These are phyloP conservation scores for Mylabris phalerata DNA, from an alignment of 1,140 invertebrate species.

Conservation along the genomic window DNA sequence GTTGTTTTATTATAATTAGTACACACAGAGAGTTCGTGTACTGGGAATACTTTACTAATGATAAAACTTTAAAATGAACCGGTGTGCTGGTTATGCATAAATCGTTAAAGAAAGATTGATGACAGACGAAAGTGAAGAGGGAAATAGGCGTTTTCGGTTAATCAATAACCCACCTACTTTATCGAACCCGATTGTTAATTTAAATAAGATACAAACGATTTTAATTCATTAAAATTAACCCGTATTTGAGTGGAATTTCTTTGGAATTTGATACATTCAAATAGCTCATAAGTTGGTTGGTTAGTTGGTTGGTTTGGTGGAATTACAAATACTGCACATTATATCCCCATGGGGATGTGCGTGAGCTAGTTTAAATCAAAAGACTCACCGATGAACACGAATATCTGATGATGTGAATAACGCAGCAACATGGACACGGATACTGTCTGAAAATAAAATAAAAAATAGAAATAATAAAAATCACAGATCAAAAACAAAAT, in stretches of 20 bases:
- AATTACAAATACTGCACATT: neutral
- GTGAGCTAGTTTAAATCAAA: constrained; percentile 21
- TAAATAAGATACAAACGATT: neutral
- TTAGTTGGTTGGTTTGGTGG: neutral
- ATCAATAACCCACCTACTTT: constrained; percentile 2
- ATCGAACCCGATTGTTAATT: neutral
- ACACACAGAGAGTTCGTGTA: neutral
- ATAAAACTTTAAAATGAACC: constrained; percentile 17
- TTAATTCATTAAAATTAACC: too few relatives aligned
- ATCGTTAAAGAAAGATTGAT: constrained; percentile 19
- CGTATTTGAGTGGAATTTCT: too few relatives aligned
- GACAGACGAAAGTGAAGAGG: constrained; percentile 1
- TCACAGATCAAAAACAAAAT: constrained; percentile 13
- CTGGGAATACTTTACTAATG: constrained; percentile 17
- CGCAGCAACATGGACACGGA: constrained; percentile 96
- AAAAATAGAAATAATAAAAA: constrained; percentile 18
- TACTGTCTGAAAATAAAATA: constrained; percentile 78
- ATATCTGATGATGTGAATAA: constrained; percentile 99
- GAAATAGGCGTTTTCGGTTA: constrained; percentile 10
- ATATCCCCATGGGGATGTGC: neutral
- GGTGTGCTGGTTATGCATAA: constrained; percentile 12
- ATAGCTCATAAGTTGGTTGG: neutral
- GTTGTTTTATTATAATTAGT: too few relatives aligned
- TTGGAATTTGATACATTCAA: neutral
- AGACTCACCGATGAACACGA: constrained; percentile 91